Evolutionary conservation across 1,140 invertebrate species (phyloP).

Genomic region (Anoplophora glabripennis): DNA sequence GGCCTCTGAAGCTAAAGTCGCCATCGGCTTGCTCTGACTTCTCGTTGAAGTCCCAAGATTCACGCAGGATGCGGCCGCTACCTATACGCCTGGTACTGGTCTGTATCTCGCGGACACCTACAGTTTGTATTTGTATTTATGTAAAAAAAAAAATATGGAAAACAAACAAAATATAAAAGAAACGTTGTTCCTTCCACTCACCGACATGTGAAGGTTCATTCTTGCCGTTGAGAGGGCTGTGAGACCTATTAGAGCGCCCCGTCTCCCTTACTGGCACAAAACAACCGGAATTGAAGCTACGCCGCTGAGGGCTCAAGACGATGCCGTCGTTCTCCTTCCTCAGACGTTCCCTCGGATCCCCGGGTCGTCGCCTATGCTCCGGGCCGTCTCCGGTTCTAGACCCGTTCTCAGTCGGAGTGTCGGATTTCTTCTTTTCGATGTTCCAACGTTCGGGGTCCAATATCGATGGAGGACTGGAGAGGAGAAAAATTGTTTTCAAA

Average conservation of each 20-base stretch:
- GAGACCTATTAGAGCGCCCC: slow-evolving; percentile 51
- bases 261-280: slow-evolving; percentile 54
- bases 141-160: no score
- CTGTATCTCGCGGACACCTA: slow-evolving; percentile 40
- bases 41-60: slow-evolving; percentile 57
- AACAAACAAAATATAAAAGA: background rate
- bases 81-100: slow-evolving; percentile 64
- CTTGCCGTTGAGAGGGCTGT: slow-evolving; percentile 45
- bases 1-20: slow-evolving; percentile 17
- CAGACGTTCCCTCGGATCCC: slow-evolving; percentile 74
- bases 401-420: slow-evolving; percentile 54
- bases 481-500: background rate
- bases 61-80: slow-evolving; percentile 72
- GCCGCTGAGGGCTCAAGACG: slow-evolving; percentile 76
- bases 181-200: slow-evolving; percentile 6
- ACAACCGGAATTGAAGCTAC: slow-evolving; percentile 81
- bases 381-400: slow-evolving; percentile 31
- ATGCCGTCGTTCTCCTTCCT: slow-evolving; percentile 81
- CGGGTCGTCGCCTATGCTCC: slow-evolving; percentile 51
- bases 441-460: slow-evolving; percentile 65
- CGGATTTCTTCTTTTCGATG: slow-evolving; percentile 53
- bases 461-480: slow-evolving; percentile 54
- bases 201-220: slow-evolving; percentile 28
- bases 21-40: slow-evolving; percentile 47
- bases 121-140: background rate